A percentile compares a stretch with the other conserved stretches of the same genome.
Evolutionary conservation across 2,797 vertebrate genomes (phyloP).

Genomic region (Urophycis tenuis): DNA sequence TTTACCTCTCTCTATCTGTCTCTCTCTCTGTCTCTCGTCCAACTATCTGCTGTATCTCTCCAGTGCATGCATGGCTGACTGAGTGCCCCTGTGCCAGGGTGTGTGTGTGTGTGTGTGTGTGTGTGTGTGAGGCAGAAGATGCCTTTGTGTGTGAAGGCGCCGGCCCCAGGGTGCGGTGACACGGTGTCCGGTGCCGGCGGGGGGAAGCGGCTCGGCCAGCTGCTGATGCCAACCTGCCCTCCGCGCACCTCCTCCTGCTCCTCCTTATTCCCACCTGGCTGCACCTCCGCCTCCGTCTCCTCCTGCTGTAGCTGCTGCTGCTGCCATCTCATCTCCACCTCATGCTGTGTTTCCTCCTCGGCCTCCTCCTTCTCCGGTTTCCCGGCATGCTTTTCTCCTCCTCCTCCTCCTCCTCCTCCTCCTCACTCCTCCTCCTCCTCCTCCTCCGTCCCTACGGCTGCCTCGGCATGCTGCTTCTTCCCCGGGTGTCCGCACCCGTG

Average conservation of each 20-base stretch:
- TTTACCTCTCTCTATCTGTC: not conserved
- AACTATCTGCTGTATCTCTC: not conserved
- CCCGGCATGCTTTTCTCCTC: not conserved
- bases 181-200: not conserved
- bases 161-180: not conserved
- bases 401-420: not conserved
- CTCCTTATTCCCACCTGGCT: not conserved
- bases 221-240: constrained; percentile 25
- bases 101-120: not conserved
- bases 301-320: constrained; percentile 24
- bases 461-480: constrained; percentile 67
- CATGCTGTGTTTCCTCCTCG: constrained; percentile 51
- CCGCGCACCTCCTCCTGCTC: constrained; percentile 6
- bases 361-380: constrained; percentile 19
- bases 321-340: constrained; percentile 34
- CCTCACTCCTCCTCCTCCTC: constrained; percentile 14
- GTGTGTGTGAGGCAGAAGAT: constrained; percentile 11
- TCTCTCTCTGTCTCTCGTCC: not conserved
- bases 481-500: constrained; percentile 70
- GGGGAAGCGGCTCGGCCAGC: constrained; percentile 4
- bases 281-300: not conserved
- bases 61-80: constrained; percentile 7
- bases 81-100: constrained; percentile 2
- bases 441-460: constrained; percentile 33
- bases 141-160: constrained; percentile 11